Evolutionary conservation across 1,140 invertebrate species (phyloP).

Genomic region (Panulirus ornatus): DNA sequence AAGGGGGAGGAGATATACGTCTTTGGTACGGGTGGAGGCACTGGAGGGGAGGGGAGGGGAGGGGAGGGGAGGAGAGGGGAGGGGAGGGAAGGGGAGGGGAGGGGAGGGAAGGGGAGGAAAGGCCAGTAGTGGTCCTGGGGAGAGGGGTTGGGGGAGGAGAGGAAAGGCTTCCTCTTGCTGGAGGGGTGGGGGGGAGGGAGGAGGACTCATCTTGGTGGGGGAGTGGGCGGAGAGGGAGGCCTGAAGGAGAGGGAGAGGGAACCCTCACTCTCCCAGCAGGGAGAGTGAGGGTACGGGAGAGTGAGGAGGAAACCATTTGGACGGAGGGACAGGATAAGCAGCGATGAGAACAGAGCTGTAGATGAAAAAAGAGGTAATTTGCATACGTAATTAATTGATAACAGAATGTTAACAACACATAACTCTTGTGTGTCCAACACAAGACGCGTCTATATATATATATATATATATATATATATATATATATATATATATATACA

Average conservation of each 20-base stretch:
- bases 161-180: background rate
- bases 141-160: background rate
- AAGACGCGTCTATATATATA: background rate
- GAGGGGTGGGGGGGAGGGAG: background rate
- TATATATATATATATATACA: too few relatives aligned
- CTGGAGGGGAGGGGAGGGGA: background rate
- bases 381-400: too few relatives aligned
- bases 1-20: background rate
- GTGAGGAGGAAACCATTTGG: background rate
- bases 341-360: background rate
- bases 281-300: conserved; percentile 4
- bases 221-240: background rate
- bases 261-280: too few relatives aligned
- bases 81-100: background rate
- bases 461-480: too few relatives aligned
- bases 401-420: too few relatives aligned
- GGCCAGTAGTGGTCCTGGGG: background rate
- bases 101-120: too few relatives aligned
- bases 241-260: too few relatives aligned
- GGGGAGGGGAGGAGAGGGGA: background rate
- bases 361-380: background rate
- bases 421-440: background rate
- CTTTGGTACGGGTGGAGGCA: background rate
- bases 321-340: too few relatives aligned
- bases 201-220: too few relatives aligned